Conservation (phyloP, 2,888 invertebrate genomes). For the Pollenia amentaria region DNA sequence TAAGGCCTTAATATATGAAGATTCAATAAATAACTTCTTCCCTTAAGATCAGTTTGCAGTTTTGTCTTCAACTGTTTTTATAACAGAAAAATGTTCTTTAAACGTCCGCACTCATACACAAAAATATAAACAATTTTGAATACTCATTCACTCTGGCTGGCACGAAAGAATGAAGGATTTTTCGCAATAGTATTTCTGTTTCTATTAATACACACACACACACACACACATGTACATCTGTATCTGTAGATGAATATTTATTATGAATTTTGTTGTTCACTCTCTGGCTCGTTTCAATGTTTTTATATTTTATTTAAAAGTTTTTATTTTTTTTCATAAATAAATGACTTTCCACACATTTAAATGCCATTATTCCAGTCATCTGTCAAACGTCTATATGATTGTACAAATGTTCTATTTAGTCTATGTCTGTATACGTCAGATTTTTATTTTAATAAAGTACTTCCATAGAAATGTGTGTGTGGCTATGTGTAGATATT, state of each 20-base stretch:
- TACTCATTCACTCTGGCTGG: neutral
- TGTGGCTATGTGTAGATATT: conserved; percentile 20
- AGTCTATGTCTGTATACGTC: conserved; percentile 21
- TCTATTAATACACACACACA: neutral
- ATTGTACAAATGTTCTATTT: conserved; percentile 67
- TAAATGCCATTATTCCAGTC: conserved; percentile 74
- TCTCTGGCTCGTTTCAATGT: conserved; percentile 15
- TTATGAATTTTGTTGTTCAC: conserved; percentile 33
- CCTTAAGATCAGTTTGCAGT: neutral
- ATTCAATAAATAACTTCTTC: too few species aligned
- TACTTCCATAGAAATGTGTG: neutral
- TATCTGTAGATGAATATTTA: conserved; percentile 38
- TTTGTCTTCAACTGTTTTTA: neutral
- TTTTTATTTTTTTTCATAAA: conserved; percentile 41
- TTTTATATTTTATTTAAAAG: conserved; percentile 1
- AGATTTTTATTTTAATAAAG: conserved; percentile 36
- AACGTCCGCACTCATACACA: neutral
- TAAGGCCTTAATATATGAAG: too few species aligned
- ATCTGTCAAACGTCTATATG: conserved; percentile 72
- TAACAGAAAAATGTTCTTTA: neutral
- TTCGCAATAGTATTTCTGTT: conserved; percentile 17
- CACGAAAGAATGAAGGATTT: neutral
- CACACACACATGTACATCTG: neutral
- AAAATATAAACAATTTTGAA: conserved; percentile 19
- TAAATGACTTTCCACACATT: conserved; percentile 74